Base-by-base conservation (phyloP, 2,888 invertebrate species). In the Lymantria monacha region DNA sequence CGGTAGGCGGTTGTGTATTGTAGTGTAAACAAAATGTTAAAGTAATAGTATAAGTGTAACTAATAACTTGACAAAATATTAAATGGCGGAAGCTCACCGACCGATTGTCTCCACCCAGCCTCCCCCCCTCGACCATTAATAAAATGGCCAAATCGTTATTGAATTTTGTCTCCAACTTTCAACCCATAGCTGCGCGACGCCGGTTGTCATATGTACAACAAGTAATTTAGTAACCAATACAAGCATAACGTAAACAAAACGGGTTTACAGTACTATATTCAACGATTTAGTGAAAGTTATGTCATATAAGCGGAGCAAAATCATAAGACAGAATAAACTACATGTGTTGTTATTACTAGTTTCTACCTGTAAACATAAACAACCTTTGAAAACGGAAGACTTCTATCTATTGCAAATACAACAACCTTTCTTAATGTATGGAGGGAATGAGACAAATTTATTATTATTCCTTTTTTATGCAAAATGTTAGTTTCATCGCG, bases 111-210 rank as follows among this genome's bases (percentile, higher is more conserved):
- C 87, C 88, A 83, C 87, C 90, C 89, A 88, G 79, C 85, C 86
- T 86, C 83, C 86, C 89, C 65, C 87, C 89, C 22, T 22, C 87
- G 76, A 85, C 85, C 89, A 89, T 91, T 91, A 89, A 91, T 91
- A 92, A 92, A 92, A 92, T 92, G 92, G 91, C 91, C 89, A 91
- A 90, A 87, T 90, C 90, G 85, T 84, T 91, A 90, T 89, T 88
- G 91, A 88, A 89, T 90, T 91, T 90, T 88, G 84, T 87, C 79
- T 78, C 76, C 76, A 87, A 88, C 83, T 85, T 85, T 81, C 76
- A 76, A 70, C 76, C 72, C 71, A 84, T 85, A 80, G 89, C 83
- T 88, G 87, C 87, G 87, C 86, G 86, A 81, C 81, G 90, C 87
- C 89, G 89, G 89, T 85, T 83, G 83, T 80, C 84, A 82, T 77